A percentile compares a stretch with the other conserved stretches of the same genome.
Conservation (phyloP, 1,140 invertebrate genomes). For the Drosophila sp. region DNA sequence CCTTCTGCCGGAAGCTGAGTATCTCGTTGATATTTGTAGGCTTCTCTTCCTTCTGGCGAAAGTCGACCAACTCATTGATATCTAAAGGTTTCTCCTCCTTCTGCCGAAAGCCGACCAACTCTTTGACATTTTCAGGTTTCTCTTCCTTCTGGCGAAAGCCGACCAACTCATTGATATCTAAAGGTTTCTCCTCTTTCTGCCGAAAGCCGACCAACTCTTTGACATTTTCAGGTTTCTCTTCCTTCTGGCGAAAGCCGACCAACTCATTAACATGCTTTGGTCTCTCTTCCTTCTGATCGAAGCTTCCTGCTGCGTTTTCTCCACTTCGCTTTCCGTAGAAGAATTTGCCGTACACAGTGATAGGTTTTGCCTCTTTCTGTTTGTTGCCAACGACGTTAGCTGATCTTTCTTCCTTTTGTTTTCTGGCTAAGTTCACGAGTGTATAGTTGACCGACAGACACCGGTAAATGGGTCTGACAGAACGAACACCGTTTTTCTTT, state of each 20-base stretch:
- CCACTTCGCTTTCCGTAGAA: neutral
- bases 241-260: no score
- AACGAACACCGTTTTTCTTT: neutral
- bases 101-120: neutral
- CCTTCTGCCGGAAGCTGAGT: neutral
- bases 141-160: conserved; percentile 3
- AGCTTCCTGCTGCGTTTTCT: neutral
- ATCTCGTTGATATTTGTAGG: neutral
- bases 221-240: no score
- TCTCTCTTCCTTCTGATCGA: neutral
- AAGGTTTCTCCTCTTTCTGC: neutral
- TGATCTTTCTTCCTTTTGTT: neutral
- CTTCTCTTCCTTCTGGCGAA: neutral
- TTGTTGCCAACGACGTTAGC: neutral
- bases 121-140: neutral
- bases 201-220: no score
- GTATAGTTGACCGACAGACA: conserved; percentile 2
- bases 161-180: neutral
- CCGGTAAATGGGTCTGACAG: conserved; percentile 3
- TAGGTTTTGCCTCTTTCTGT: neutral
- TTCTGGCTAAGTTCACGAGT: neutral
- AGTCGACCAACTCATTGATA: neutral
- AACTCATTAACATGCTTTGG: no score
- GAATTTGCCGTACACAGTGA: neutral
- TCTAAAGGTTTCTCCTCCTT: conserved; percentile 19